A percentile compares a stretch with the other conserved stretches of the same genome.
These are phyloP conservation scores for Microctonus brassicae DNA, from an alignment of 2,888 invertebrate genomes.

Conservation along the genomic window DNA sequence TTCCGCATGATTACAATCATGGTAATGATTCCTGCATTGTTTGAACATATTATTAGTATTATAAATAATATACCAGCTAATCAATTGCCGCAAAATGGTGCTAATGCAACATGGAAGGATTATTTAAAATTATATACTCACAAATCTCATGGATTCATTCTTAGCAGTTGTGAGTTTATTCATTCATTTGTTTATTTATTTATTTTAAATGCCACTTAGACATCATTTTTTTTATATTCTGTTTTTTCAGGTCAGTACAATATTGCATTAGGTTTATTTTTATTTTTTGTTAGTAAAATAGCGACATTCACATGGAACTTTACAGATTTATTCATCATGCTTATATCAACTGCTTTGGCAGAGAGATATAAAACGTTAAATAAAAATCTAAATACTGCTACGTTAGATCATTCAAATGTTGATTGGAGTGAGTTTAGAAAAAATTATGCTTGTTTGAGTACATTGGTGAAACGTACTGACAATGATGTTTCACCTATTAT, in stretches of 20 bases:
- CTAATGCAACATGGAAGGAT: conserved; percentile 50
- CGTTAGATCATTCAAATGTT: conserved; percentile 60
- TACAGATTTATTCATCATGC: conserved; percentile 79
- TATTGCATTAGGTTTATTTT: conserved; percentile 56
- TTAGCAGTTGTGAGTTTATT: conserved; percentile 53
- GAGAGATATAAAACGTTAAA: conserved; percentile 77
- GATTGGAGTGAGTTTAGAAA: conserved; percentile 77
- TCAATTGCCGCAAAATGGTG: conserved; percentile 40
- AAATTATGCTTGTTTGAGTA: conserved; percentile 76
- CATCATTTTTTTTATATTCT: conserved; percentile 14
- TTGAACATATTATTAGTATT: conserved; percentile 64
- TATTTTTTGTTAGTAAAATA: conserved; percentile 72
- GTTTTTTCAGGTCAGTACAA: conserved; percentile 59
- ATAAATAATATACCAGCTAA: conserved; percentile 49
- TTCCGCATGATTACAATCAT: conserved; percentile 51
- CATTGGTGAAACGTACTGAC: conserved; percentile 75
- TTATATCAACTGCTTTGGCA: conserved; percentile 74
- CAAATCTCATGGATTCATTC: conserved; percentile 61
- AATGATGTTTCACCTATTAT: conserved; percentile 75
- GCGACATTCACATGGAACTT: conserved; percentile 82
- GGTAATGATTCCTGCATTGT: conserved; percentile 56
- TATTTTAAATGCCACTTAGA: background rate
- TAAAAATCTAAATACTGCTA: conserved; percentile 66
- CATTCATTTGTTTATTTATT: background rate
- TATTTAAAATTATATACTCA: conserved; percentile 57